Percentiles rank a stretch among this genome's conserved stretches.
Conservation (phyloP, 2,797 vertebrate genomes). For the Pipistrellus nathusii region DNA sequence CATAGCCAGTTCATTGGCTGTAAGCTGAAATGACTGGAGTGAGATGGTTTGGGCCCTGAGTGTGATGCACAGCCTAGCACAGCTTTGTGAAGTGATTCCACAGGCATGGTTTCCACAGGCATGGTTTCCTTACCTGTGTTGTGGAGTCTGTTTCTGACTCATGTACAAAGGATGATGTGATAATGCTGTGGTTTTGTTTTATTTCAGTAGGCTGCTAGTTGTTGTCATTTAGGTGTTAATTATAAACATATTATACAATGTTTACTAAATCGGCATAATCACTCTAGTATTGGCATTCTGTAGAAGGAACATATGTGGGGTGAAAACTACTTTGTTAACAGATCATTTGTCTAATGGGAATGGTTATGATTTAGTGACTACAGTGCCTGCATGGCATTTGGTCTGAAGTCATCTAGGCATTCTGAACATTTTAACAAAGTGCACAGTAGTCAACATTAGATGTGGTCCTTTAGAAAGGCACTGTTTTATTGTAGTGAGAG, state of each 20-base stretch:
- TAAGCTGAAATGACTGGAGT: background rate
- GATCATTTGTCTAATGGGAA: background rate
- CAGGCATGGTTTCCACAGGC: too few species aligned
- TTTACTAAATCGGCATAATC: background rate
- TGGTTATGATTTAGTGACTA: background rate
- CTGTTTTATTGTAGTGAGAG: constrained; percentile 4
- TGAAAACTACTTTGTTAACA: background rate
- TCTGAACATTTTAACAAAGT: background rate
- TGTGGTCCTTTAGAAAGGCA: background rate
- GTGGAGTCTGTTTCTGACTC: background rate
- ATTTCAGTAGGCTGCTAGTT: background rate
- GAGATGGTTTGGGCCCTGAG: background rate
- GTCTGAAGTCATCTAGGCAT: background rate
- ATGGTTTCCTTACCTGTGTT: background rate
- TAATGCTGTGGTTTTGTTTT: constrained; percentile 36
- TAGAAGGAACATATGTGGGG: background rate
- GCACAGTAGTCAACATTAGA: background rate
- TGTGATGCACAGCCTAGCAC: background rate
- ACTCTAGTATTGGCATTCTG: background rate
- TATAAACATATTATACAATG: background rate
- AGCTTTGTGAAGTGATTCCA: background rate
- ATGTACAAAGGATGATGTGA: background rate
- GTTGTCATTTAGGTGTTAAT: background rate
- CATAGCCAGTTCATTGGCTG: background rate
- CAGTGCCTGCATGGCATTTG: background rate